Conservation (phyloP, 2,113 vertebrate genomes). For the Smithornis capensis region DNA sequence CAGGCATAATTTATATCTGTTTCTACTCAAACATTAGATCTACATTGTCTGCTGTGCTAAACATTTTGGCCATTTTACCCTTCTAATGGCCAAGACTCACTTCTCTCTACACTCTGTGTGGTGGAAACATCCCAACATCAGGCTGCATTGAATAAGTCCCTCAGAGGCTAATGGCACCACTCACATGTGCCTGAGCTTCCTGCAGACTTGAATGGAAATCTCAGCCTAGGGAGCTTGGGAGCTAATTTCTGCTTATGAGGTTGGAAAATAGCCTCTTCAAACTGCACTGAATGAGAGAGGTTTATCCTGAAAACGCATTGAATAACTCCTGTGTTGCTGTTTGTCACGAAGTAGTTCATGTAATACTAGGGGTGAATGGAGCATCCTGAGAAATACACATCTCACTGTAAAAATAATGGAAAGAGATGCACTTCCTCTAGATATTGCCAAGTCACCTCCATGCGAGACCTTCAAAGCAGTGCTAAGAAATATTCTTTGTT, state of each 20-base stretch:
- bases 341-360: neutral
- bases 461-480: neutral
- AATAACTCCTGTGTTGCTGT: neutral
- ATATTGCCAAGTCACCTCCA: neutral
- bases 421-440: neutral
- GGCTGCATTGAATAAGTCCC: neutral
- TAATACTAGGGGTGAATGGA: neutral
- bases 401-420: neutral
- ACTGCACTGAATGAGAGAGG: neutral
- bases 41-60: neutral
- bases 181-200: neutral
- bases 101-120: accelerated
- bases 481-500: neutral
- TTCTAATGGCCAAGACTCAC: neutral
- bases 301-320: neutral
- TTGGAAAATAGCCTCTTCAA: neutral
- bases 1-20: neutral
- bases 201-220: neutral
- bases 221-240: neutral
- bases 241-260: neutral
- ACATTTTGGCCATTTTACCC: neutral
- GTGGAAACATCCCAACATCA: neutral
- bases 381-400: neutral
- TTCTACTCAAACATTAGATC: neutral
- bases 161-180: neutral